Evolutionary conservation across 2,888 invertebrate genomes (phyloP), one percentile per base, ranked within the genome.

Genomic region (Stenodema calcarata): DNA sequence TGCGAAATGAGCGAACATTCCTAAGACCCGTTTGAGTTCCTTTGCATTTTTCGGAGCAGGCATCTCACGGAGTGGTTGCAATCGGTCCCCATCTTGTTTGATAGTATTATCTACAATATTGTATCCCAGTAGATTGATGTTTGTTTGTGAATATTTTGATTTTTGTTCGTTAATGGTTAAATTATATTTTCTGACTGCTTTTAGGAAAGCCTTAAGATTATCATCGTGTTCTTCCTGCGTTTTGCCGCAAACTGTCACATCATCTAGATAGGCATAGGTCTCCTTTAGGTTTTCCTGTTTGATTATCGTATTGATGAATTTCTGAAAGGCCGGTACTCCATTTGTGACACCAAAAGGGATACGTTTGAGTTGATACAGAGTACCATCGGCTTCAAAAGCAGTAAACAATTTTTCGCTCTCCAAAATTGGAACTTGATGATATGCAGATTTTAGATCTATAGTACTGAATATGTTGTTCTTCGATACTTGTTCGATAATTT

Each of bases 321-420:
- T 54, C 18, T 54, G 54, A 54, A 54, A 54, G 1, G 54, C 54
- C 3, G 54, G 54, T 16, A 54, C 54, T 16, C 54, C 54, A 18
- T 54, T 54, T 2, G 54, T 54, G 18, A 54, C 54, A 2, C 54
- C 54, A 23, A 54, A 54, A 54, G 54, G 54, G 11, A 54, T 16
- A 18, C 83, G 78, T 35, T 27, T 50, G 84, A 88, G 88, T 75
- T 89, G 88, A 87, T 85, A 87, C 16, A 87, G 83, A 11, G 81
- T 35, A 12, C 87, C 84, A 83, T 76, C 11, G 3, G 54, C 54
- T 54, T 54, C 54, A n/a, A 54, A 54, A 3, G 54, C 54, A 18
- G 54, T 54, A 18, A 18, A 54, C 2, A 54, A 2, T 54, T 79
- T 82, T 12, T 54, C 54, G 3, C 2, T 3, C 18, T 54, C 16